Base-by-base conservation (phyloP, 2,888 invertebrate genomes). In the Merodon equestris region DNA sequence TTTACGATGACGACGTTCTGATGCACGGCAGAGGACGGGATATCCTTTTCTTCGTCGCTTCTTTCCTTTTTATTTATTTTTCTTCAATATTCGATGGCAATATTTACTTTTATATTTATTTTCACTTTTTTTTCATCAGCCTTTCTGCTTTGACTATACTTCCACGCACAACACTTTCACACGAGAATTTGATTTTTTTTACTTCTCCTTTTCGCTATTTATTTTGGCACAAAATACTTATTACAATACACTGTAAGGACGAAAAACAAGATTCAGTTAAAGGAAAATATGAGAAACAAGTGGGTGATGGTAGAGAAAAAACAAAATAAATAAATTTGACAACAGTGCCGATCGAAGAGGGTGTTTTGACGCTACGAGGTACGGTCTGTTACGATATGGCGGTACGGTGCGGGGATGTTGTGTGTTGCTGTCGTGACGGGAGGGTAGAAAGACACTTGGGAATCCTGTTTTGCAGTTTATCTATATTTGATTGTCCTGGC, bases 181-280 rank as follows among this genome's bases (percentile, higher is more conserved):
- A 84, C 82, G 82, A 84, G 83, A 83, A 82, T 81, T 82, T 82
- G 81, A 83, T 82, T 45, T 64, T 54, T 40, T 48, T 27, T 27
- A 3, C 47, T 56, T n/a, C 45, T 56, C 27, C 42, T 71, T 60
- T 61, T 76, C 54, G 53, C 19, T 50, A 70, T 64, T 75, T 70
- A 73, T 73, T 70, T 79, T 71, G 79, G 81, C 77, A 68, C 77
- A 61, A 40, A 61, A 60, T 47, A 50, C 44, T 54, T 60, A 60
- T 67, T 27, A 42, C 58, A 60, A 68, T 68, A 73, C 67, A 77
- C 74, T 76, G 67, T 68, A 19, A 51, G 9, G 15, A 56, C 56
- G 51, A 47, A 71, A 45, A 67, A n/a, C n/a, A n/a, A n/a, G n/a
- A n/a, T n/a, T n/a, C n/a, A n/a, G n/a, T n/a, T n/a, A n/a, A n/a